These are phyloP conservation scores for Liopterus haemorrhoidalis DNA, from an alignment of 2,888 invertebrate species.

Conservation along the genomic window DNA sequence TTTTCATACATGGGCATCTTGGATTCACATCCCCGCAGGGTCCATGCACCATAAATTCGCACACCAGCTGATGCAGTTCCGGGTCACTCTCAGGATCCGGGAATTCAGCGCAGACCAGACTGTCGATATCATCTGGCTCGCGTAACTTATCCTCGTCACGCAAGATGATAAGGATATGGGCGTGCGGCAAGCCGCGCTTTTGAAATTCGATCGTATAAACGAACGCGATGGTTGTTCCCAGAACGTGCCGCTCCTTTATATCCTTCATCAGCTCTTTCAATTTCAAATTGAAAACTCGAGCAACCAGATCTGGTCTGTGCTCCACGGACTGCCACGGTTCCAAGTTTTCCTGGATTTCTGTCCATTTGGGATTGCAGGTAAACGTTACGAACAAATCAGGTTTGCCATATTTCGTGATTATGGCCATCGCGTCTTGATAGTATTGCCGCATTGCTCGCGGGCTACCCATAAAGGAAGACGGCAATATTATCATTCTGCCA, in stretches of 20 bases:
- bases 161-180: constrained; percentile 17
- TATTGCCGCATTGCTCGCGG: constrained; percentile 39
- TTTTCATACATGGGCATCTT: constrained; percentile 23
- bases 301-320: background rate
- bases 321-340: background rate
- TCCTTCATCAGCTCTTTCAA: constrained; percentile 15
- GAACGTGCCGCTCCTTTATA: constrained; percentile 10
- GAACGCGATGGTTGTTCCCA: too few relatives aligned
- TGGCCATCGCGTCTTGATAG: constrained; percentile 43
- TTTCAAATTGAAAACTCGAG: constrained; percentile 1
- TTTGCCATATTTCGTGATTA: too few relatives aligned
- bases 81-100: constrained; percentile 21
- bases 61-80: constrained; percentile 24
- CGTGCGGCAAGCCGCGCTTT: constrained; percentile 24
- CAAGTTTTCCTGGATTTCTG: background rate
- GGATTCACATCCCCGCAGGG: constrained; percentile 26
- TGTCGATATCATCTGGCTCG: constrained; percentile 17
- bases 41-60: constrained; percentile 28
- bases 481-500: constrained; percentile 38
- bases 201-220: constrained; percentile 30
- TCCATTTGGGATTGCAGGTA: constrained; percentile 1
- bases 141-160: constrained; percentile 14
- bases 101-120: constrained; percentile 26
- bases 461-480: constrained; percentile 38
- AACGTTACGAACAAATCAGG: too few relatives aligned